These are phyloP conservation scores for Catocala nupta DNA, from an alignment of 2,888 invertebrate species.

Conservation along the genomic window DNA sequence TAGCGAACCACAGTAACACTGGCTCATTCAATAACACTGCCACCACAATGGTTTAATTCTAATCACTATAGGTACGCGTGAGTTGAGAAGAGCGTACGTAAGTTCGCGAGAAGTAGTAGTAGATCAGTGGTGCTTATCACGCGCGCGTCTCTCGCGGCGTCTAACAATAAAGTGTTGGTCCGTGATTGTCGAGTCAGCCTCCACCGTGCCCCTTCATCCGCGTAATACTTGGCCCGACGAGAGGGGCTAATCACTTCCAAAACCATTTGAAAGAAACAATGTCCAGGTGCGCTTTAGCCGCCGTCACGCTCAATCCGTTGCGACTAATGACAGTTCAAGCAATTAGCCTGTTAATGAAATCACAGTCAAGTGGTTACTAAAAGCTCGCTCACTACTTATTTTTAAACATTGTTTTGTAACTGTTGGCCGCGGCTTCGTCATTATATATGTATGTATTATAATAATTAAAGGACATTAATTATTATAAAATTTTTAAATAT, in stretches of 20 bases:
- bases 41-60: slow-evolving; percentile 40
- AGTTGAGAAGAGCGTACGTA: slow-evolving; percentile 36
- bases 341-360: slow-evolving; percentile 54
- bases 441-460: slow-evolving; percentile 2
- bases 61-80: slow-evolving; percentile 46
- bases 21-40: slow-evolving; percentile 57
- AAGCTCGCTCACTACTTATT: slow-evolving; percentile 18
- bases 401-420: slow-evolving; percentile 1
- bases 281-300: slow-evolving; percentile 62
- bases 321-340: slow-evolving; percentile 58
- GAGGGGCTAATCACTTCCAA: slow-evolving; percentile 68
- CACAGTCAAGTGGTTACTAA: slow-evolving; percentile 11
- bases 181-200: slow-evolving; percentile 63
- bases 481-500: no score
- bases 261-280: slow-evolving; percentile 61
- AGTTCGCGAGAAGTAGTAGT: slow-evolving; percentile 39
- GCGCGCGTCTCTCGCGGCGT: slow-evolving; percentile 65
- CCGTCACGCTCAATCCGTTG: slow-evolving; percentile 66
- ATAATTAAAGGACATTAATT: no score
- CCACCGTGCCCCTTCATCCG: slow-evolving; percentile 73
- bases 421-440: not conserved
- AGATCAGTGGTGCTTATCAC: slow-evolving; percentile 4
- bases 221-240: slow-evolving; percentile 64
- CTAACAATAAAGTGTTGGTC: slow-evolving; percentile 66
- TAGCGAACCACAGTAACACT: slow-evolving; percentile 55